Conservation (phyloP, 2,113 vertebrate species). For the Thunnus thynnus region DNA sequence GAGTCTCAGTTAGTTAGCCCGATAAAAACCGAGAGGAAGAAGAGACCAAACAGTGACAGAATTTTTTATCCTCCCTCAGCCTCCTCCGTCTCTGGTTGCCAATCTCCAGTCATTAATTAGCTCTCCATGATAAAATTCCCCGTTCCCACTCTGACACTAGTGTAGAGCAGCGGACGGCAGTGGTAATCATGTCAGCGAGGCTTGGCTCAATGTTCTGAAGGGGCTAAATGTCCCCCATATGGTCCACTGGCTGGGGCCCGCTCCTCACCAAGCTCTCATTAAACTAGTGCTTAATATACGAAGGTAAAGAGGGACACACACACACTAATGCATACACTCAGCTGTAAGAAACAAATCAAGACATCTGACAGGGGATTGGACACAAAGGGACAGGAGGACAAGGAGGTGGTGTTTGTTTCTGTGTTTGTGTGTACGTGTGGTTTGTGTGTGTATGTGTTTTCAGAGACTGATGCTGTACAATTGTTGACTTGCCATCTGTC, state of each 20-base stretch:
- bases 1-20: constrained; percentile 26
- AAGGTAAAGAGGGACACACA: constrained; percentile 78
- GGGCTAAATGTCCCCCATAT: constrained; percentile 98
- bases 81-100: constrained; percentile 65
- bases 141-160: constrained; percentile 71
- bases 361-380: constrained; percentile 59
- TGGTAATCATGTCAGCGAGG: constrained; percentile 94
- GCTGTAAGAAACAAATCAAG: constrained; percentile 68
- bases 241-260: constrained; percentile 93
- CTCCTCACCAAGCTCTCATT: constrained; percentile 86
- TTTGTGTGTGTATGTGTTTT: constrained; percentile 65
- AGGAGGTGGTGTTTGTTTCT: constrained; percentile 78
- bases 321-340: constrained; percentile 56
- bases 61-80: constrained; percentile 54
- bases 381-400: constrained; percentile 65
- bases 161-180: constrained; percentile 91
- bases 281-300: constrained; percentile 90
- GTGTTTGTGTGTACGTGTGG: constrained; percentile 55
- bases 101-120: constrained; percentile 80
- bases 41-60: constrained; percentile 45
- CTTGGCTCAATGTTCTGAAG: constrained; percentile 94
- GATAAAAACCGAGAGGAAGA: constrained; percentile 42
- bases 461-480: constrained; percentile 87
- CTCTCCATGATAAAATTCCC: constrained; percentile 70
- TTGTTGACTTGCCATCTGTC: constrained; percentile 99